These are phyloP conservation scores for Gnathonemus echidnorhynchus DNA, from an alignment of 2,113 vertebrate species.

Conservation along the genomic window DNA sequence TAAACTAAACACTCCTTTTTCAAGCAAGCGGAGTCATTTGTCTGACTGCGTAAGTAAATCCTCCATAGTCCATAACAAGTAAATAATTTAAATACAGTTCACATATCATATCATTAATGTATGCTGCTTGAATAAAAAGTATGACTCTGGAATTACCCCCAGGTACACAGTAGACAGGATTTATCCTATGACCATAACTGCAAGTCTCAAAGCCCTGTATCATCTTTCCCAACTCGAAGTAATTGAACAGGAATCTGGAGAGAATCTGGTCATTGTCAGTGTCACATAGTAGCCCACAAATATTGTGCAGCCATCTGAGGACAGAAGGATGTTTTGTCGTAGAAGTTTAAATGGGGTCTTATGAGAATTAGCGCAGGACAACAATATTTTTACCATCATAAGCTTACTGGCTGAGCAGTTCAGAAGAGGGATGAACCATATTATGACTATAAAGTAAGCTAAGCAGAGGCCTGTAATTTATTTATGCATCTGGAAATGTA, in stretches of 20 bases:
- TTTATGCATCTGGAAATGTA: background rate
- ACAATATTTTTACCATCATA: background rate
- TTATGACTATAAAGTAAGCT: background rate
- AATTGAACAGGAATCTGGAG: slow-evolving; percentile 43
- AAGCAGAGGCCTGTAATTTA: background rate
- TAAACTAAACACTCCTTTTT: background rate
- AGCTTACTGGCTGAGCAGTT: background rate
- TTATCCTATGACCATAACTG: slow-evolving; percentile 43
- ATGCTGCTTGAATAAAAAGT: background rate
- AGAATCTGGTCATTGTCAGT: slow-evolving; percentile 38
- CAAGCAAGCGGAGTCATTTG: background rate
- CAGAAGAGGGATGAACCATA: background rate
- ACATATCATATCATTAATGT: background rate
- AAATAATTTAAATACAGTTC: background rate
- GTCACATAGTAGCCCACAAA: slow-evolving; percentile 38
- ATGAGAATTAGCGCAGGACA: background rate
- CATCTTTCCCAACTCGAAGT: slow-evolving; percentile 46
- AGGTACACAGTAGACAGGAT: background rate
- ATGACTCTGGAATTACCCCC: background rate
- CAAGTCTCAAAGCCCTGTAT: slow-evolving; percentile 37
- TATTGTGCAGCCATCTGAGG: slow-evolving; percentile 29
- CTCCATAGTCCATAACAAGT: background rate
- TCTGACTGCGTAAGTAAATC: background rate
- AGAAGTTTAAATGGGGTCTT: background rate
- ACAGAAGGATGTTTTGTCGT: background rate